These are phyloP conservation scores for Archivesica marissinica DNA, from an alignment of 1,140 invertebrate genomes.

Conservation along the genomic window DNA sequence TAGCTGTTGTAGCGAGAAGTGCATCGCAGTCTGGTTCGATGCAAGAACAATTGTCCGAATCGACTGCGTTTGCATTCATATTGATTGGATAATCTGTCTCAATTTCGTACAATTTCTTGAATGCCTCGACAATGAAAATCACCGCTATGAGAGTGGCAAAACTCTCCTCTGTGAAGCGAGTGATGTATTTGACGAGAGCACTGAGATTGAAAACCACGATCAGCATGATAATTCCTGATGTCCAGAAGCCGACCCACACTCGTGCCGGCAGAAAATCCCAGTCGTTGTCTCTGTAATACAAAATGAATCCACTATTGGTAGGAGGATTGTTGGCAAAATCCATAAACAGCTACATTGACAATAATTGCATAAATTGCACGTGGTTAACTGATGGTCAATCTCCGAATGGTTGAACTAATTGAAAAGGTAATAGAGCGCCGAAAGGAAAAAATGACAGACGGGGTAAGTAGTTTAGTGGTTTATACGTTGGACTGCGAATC, in stretches of 20 bases:
- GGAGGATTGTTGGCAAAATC: too few species aligned
- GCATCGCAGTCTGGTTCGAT: slow-evolving; percentile 47
- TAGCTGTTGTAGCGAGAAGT: not conserved
- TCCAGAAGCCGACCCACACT: slow-evolving; percentile 98
- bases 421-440: too few species aligned
- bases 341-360: too few species aligned
- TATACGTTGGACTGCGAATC: too few species aligned
- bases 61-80: slow-evolving; percentile 51
- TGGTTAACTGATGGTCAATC: too few species aligned
- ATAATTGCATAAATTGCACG: too few species aligned
- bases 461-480: too few species aligned
- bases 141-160: slow-evolving; percentile 99
- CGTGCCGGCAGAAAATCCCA: slow-evolving; percentile 98
- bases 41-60: slow-evolving; percentile 64
- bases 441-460: too few species aligned
- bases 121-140: slow-evolving; percentile 99
- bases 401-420: too few species aligned
- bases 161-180: slow-evolving; percentile 99
- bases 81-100: slow-evolving; percentile 69
- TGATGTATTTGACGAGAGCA: slow-evolving; percentile 99
- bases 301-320: not conserved
- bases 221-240: slow-evolving; percentile 93
- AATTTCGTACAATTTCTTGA: slow-evolving; percentile 84
- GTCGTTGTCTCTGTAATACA: slow-evolving; percentile 86
- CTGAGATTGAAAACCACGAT: slow-evolving; percentile 98